Evolutionary conservation across 2,888 invertebrate species (phyloP), one percentile per base, ranked within the genome.

Genomic region (Drosophila eohydei): DNA sequence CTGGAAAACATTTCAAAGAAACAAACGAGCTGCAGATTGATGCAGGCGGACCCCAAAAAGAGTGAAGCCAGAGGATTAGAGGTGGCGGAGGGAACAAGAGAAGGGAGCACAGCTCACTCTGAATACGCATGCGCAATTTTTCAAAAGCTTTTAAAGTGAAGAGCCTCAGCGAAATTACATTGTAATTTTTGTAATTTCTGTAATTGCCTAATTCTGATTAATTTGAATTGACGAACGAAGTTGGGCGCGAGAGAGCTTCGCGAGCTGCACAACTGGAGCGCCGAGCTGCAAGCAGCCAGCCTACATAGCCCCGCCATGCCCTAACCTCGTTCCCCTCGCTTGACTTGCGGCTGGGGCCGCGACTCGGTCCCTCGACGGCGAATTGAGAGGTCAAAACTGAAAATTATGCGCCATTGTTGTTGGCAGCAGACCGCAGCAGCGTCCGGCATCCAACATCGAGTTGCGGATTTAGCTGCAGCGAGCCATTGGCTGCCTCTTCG

Each of bases 101-200:
- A 0, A 44, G 36, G 54, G 60, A 44, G 26, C 41, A 48, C 40
- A 21, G 57, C 50, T 64, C 66, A 80, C 80, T 70, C 76, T 72
- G 80, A 77, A 81, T 82, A 82, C 85, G 85, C 80, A 82, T 73
- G 81, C 85, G 83, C 87, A 85, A 89, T 83, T 85, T 89, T 88
- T 89, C 85, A 87, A 88, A 89, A 88, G 88, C 87, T 83, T 83
- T 89, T 87, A 83, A 89, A 77, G 81, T 76, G 88, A 85, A 88
- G 88, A 88, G 85, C 66, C 72, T 54, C 74, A 50, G 41, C 63
- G 74, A 87, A 90, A 91, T 89, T 90, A 88, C 92, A 83, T 81
- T 91, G 90, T 90, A 91, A 91, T 91, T 91, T 91, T 91, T 90
- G 90, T 91, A 91, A 91, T 92, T 91, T 92, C 91, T 91, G 92